These are phyloP conservation scores for Sphaerodactylus townsendi DNA, from an alignment of 2,113 vertebrate species.

Conservation along the genomic window DNA sequence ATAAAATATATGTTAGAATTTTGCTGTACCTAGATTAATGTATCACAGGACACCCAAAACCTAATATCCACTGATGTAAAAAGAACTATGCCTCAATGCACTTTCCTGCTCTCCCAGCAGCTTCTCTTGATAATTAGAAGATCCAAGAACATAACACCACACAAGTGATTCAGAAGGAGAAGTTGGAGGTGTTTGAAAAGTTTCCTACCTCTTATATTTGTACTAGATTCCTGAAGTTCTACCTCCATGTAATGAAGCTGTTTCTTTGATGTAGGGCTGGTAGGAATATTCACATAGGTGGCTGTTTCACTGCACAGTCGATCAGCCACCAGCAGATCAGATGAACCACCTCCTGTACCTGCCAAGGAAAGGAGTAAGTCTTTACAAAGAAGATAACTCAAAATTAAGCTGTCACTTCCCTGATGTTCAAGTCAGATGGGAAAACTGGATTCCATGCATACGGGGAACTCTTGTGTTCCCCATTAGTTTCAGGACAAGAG, in stretches of 20 bases:
- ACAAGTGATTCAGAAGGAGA: neutral
- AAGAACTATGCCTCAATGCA: too few relatives aligned
- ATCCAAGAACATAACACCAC: neutral
- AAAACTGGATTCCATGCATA: neutral
- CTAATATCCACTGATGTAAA: neutral
- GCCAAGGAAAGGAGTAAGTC: neutral
- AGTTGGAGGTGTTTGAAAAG: neutral
- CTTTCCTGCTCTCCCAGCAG: neutral
- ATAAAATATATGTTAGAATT: too few relatives aligned
- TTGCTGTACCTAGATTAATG: too few relatives aligned
- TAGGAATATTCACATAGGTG: slow-evolving; percentile 80
- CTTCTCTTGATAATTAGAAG: neutral
- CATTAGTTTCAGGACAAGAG: neutral
- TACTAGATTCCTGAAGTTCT: slow-evolving; percentile 75
- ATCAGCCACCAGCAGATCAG: neutral
- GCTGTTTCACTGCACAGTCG: neutral
- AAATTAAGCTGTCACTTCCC: neutral
- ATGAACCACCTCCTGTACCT: neutral
- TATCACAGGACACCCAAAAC: neutral
- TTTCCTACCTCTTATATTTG: slow-evolving; percentile 78
- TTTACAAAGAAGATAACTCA: neutral
- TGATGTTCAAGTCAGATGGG: neutral
- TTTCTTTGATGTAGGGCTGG: slow-evolving; percentile 78
- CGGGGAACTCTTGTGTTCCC: neutral
- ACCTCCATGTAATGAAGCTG: slow-evolving; percentile 85